A percentile compares a stretch with the other conserved stretches of the same genome.
Evolutionary conservation across 2,888 invertebrate species (phyloP).

Genomic region (Chironomus riparius): DNA sequence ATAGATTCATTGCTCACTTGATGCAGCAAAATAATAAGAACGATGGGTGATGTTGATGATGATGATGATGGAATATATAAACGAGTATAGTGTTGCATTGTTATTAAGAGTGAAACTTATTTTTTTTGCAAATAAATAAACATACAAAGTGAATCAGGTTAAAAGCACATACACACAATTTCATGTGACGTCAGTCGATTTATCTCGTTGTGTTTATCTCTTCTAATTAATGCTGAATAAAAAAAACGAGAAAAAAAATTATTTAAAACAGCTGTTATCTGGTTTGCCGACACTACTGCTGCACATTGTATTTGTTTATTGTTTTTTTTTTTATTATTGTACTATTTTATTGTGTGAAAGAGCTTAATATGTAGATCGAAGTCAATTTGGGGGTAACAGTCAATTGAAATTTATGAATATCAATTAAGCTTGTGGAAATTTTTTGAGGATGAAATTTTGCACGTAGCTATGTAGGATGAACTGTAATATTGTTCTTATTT

Average conservation of each 20-base stretch:
- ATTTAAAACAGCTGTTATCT: neutral
- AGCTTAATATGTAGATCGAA: too few species aligned
- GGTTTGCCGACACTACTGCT: neutral
- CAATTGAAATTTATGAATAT: too few species aligned
- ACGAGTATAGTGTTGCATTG: neutral
- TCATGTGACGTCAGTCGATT: too few species aligned
- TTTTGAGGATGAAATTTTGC: too few species aligned
- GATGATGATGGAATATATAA: neutral
- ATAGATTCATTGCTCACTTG: neutral
- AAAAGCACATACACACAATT: neutral
- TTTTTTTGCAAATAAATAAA: neutral
- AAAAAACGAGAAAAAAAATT: neutral
- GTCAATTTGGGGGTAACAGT: too few species aligned
- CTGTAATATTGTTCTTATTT: too few species aligned
- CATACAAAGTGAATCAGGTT: neutral
- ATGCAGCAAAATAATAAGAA: neutral
- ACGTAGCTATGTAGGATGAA: too few species aligned
- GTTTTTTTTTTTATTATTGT: neutral
- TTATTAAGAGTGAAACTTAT: neutral
- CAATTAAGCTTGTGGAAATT: too few species aligned
- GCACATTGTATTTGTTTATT: neutral
- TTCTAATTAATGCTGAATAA: neutral
- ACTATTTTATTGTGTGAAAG: neutral
- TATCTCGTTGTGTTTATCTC: too few species aligned
- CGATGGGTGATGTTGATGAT: neutral